phyloP scores from a whole-genome alignment of 2,888 invertebrate species.

The Phyto melanocephala region DNA sequence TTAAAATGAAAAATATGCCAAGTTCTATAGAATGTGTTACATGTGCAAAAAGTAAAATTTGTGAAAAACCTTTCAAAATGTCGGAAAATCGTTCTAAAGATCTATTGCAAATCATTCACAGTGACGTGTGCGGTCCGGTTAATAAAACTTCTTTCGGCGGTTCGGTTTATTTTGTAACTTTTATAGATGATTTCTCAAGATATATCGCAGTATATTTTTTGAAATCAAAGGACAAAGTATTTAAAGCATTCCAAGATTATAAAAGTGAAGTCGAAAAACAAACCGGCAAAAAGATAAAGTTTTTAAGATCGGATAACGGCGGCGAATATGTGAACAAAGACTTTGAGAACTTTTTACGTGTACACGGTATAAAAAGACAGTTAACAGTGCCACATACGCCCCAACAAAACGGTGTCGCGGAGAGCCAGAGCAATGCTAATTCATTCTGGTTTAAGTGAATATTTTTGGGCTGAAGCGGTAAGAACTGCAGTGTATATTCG shows the following conservation, averaged over 20 bases:
- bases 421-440: constrained; percentile 19
- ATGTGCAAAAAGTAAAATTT: constrained; percentile 54
- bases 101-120: constrained; percentile 19
- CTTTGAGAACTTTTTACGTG: constrained; percentile 45
- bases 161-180: constrained; percentile 47
- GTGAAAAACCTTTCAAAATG: constrained; percentile 11
- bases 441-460: constrained; percentile 8
- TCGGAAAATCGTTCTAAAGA: constrained; percentile 9
- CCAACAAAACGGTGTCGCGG: constrained; percentile 50
- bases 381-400: constrained; percentile 58
- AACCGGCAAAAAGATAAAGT: constrained; percentile 52
- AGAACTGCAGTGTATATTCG: constrained; percentile 25
- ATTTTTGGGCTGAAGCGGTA: constrained; percentile 38
- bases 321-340: constrained; percentile 43
- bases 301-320: constrained; percentile 55
- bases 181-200: constrained; percentile 57
- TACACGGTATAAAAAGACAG: constrained; percentile 51
- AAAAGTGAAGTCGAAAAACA: constrained; percentile 52
- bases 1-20: constrained; percentile 19
- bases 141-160: constrained; percentile 33
- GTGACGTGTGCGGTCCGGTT: constrained; percentile 47
- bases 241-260: constrained; percentile 52
- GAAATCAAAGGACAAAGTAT: constrained; percentile 37
- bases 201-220: constrained; percentile 35
- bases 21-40: constrained; percentile 29